Evolutionary conservation across 1,140 invertebrate genomes (phyloP).

Genomic region (Hesperophylax magnus): DNA sequence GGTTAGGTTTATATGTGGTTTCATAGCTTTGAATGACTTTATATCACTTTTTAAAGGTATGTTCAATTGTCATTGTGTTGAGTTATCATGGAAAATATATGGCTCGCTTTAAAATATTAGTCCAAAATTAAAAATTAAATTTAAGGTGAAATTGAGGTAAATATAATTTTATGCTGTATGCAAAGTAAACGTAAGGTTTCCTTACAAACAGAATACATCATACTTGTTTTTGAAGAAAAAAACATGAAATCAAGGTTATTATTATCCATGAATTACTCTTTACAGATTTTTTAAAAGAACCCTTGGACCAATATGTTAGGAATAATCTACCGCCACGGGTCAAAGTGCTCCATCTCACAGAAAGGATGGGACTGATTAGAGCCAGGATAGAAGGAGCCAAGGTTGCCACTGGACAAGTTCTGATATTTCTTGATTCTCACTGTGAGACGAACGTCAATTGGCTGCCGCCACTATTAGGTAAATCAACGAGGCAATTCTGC

Average conservation of each 20-base stretch:
- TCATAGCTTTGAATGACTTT: too few species aligned
- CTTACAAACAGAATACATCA: too few species aligned
- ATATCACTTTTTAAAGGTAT: too few species aligned
- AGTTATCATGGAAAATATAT: too few species aligned
- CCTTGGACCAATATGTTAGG: conserved; percentile 83
- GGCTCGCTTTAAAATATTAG: too few species aligned
- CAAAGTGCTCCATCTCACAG: conserved; percentile 79
- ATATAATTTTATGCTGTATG: neutral
- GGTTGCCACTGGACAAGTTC: conserved; percentile 84
- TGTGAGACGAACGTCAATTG: conserved; percentile 96
- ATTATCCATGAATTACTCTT: conserved; percentile 35
- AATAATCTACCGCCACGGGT: conserved; percentile 81
- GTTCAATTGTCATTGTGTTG: too few species aligned
- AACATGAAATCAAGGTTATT: too few species aligned
- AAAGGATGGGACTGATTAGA: conserved; percentile 88
- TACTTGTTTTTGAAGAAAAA: too few species aligned
- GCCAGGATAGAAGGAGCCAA: conserved; percentile 91
- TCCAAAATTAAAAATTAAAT: too few species aligned
- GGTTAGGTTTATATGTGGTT: too few species aligned
- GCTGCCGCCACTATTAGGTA: conserved; percentile 91
- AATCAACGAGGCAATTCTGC: neutral
- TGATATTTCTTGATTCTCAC: conserved; percentile 96
- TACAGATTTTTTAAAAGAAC: conserved; percentile 78
- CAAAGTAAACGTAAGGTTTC: too few species aligned
- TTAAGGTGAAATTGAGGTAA: too few species aligned